phyloP scores from a whole-genome alignment of 2,797 vertebrate genomes.

The Chaenodraco wilsoni region DNA sequence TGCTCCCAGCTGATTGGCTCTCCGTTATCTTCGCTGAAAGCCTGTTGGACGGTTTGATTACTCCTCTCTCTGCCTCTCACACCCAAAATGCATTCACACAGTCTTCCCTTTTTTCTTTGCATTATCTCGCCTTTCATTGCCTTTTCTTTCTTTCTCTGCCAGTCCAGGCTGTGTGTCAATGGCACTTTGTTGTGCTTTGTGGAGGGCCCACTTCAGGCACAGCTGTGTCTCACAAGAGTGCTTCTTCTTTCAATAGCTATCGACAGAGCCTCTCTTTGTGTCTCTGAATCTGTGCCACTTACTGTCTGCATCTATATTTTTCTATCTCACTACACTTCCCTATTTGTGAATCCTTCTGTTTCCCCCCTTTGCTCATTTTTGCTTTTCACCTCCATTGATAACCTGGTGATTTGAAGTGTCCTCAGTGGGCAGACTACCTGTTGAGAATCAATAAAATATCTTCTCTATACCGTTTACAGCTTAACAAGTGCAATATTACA shows the following conservation, averaged over 20 bases:
- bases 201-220: constrained; percentile 55
- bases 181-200: constrained; percentile 58
- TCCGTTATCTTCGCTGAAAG: constrained; percentile 36
- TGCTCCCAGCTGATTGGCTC: constrained; percentile 58
- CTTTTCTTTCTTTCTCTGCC: constrained; percentile 58
- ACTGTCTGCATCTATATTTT: constrained; percentile 57
- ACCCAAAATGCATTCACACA: constrained; percentile 11
- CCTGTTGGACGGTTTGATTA: constrained; percentile 46
- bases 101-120: constrained; percentile 45
- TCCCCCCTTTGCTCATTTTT: not conserved
- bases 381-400: constrained; percentile 6
- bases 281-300: constrained; percentile 51
- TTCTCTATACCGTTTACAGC: constrained; percentile 41
- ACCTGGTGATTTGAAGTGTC: constrained; percentile 38
- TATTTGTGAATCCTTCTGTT: constrained; percentile 20
- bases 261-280: constrained; percentile 53
- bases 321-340: constrained; percentile 17
- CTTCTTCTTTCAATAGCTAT: constrained; percentile 63
- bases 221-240: constrained; percentile 61
- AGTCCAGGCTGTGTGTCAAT: constrained; percentile 55
- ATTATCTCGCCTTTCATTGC: constrained; percentile 61
- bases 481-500: constrained; percentile 48
- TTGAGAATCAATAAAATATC: constrained; percentile 23
- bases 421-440: constrained; percentile 13
- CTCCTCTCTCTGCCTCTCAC: constrained; percentile 12